Evolutionary conservation across 2,797 vertebrate species (phyloP).

Genomic region (Callimico goeldii): DNA sequence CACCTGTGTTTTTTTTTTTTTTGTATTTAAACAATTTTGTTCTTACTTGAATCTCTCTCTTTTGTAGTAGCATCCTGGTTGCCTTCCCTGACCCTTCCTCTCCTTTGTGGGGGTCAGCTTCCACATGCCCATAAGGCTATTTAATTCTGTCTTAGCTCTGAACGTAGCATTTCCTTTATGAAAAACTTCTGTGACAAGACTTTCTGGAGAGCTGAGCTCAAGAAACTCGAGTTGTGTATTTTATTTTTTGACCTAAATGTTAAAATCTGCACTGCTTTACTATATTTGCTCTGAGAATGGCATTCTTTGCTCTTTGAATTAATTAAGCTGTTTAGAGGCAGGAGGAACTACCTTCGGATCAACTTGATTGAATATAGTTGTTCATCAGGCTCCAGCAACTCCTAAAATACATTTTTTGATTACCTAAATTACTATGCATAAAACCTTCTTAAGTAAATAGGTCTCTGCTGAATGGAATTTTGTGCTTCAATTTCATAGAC

Average conservation of each 20-base stretch:
- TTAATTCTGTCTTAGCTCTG: not conserved
- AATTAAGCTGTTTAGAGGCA: constrained; percentile 13
- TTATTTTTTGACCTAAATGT: constrained; percentile 42
- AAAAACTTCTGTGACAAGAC: not conserved
- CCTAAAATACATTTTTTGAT: constrained; percentile 48
- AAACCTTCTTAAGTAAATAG: constrained; percentile 22
- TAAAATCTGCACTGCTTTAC: not conserved
- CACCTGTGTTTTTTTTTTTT: not conserved
- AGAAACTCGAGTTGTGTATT: not conserved
- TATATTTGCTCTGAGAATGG: not conserved
- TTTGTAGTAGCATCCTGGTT: not conserved
- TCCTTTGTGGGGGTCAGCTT: accelerated
- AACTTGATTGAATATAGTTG: constrained; percentile 12
- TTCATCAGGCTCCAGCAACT: not conserved
- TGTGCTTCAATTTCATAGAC: not conserved
- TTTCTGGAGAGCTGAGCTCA: not conserved
- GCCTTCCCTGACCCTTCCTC: not conserved
- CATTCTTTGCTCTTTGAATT: constrained; percentile 39
- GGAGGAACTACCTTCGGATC: not conserved
- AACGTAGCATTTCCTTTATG: not conserved
- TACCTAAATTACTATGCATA: not conserved
- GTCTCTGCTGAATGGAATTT: not conserved
- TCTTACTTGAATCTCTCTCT: not conserved
- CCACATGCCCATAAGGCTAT: not conserved
- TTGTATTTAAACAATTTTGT: not conserved